These are phyloP conservation scores for Scotopteryx bipunctaria DNA, from an alignment of 2,888 invertebrate genomes.

Conservation along the genomic window DNA sequence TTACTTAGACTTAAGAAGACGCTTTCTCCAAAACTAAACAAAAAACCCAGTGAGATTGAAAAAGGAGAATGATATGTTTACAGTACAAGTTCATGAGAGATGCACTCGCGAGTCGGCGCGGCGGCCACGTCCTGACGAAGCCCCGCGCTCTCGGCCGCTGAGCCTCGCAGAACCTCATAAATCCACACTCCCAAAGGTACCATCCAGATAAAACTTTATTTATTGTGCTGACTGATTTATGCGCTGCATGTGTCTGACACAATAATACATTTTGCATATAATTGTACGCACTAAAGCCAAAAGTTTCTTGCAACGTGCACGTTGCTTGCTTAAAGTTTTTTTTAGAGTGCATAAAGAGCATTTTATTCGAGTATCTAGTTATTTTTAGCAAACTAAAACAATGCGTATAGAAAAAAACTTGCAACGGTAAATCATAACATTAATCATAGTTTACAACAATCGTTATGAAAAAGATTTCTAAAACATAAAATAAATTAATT, in stretches of 20 bases:
- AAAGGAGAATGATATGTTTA: too few relatives aligned
- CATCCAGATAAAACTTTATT: constrained; percentile 69
- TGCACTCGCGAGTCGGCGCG: background rate
- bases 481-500: constrained; percentile 14
- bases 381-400: too few relatives aligned
- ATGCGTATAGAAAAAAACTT: background rate
- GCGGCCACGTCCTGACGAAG: too few relatives aligned
- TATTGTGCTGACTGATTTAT: constrained; percentile 63
- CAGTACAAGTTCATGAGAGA: too few relatives aligned
- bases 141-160: constrained; percentile 41
- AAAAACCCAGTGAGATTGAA: too few relatives aligned
- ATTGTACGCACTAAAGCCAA: constrained; percentile 24
- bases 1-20: too few relatives aligned
- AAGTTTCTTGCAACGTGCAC: background rate
- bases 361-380: too few relatives aligned
- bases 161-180: constrained; percentile 59
- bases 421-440: too few relatives aligned
- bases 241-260: constrained; percentile 51
- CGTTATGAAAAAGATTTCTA: constrained; percentile 2
- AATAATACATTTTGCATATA: constrained; percentile 39
- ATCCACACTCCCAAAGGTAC: constrained; percentile 58
- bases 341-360: too few relatives aligned
- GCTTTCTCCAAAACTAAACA: too few relatives aligned
- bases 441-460: constrained; percentile 1
- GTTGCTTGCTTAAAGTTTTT: too few relatives aligned